Conservation (phyloP, 1,140 invertebrate species). For the Zaprionus ornatus region DNA sequence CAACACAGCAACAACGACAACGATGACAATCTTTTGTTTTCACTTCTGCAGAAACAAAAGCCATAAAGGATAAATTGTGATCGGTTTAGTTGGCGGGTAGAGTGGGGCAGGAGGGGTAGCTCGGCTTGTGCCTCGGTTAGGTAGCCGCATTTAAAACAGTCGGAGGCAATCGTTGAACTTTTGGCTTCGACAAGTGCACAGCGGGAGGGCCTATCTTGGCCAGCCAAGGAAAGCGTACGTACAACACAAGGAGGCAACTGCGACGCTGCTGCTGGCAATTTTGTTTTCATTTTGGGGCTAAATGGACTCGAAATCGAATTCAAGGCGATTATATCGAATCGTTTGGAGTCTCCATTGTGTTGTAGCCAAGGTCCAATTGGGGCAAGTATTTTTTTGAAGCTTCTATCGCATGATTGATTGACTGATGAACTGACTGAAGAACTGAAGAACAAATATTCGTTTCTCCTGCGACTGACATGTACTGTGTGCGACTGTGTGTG, state of each 20-base stretch:
- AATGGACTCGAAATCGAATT: slow-evolving; percentile 49
- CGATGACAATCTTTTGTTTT: slow-evolving; percentile 83
- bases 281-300: slow-evolving; percentile 68
- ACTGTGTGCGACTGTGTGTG: too few relatives aligned
- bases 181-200: slow-evolving; percentile 82
- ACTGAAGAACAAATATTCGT: slow-evolving; percentile 56
- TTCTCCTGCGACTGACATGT: slow-evolving; percentile 29
- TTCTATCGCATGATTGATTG: slow-evolving; percentile 73
- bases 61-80: slow-evolving; percentile 80
- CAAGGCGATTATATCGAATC: slow-evolving; percentile 13
- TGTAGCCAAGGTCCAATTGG: slow-evolving; percentile 61
- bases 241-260: slow-evolving; percentile 24
- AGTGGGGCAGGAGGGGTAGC: not conserved
- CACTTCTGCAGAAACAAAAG: slow-evolving; percentile 80
- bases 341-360: slow-evolving; percentile 47
- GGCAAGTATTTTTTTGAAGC: slow-evolving; percentile 51
- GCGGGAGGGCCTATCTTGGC: slow-evolving; percentile 59
- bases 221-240: slow-evolving; percentile 29
- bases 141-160: slow-evolving; percentile 65
- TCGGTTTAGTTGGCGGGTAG: not conserved
- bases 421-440: slow-evolving; percentile 20
- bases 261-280: slow-evolving; percentile 47
- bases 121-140: slow-evolving; percentile 43
- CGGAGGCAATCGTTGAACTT: slow-evolving; percentile 66
- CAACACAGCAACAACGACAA: slow-evolving; percentile 2